phyloP scores from a whole-genome alignment of 2,888 invertebrate genomes.

The Chalcosyrphus nemorum region DNA sequence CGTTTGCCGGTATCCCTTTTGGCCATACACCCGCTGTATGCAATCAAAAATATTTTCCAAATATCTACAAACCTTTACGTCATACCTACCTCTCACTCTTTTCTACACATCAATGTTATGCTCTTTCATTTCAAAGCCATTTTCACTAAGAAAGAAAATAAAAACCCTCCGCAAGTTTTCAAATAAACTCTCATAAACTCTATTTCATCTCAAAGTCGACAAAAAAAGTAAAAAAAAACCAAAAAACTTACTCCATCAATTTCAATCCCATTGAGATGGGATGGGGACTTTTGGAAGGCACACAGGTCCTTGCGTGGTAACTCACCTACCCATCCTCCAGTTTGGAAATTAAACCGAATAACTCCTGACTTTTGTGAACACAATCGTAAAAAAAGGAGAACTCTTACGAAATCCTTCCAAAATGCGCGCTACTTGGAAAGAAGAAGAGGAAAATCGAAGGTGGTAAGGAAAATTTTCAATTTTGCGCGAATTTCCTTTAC shows the following conservation, averaged over 20 bases:
- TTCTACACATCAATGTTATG: slow-evolving; percentile 4
- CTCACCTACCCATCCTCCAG: neutral
- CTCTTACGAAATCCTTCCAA: slow-evolving; percentile 13
- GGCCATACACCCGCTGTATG: neutral
- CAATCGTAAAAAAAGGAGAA: neutral
- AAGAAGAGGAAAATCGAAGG: neutral
- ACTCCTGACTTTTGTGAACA: slow-evolving; percentile 30
- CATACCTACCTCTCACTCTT: slow-evolving; percentile 1
- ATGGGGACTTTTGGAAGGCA: neutral
- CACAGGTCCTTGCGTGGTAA: neutral
- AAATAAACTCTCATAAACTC: slow-evolving; percentile 54
- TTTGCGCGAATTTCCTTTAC: slow-evolving; percentile 48
- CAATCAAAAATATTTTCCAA: neutral
- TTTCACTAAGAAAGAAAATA: slow-evolving; percentile 7
- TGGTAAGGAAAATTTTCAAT: slow-evolving; percentile 46
- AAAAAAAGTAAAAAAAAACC: slow-evolving; percentile 21
- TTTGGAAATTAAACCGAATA: slow-evolving; percentile 12
- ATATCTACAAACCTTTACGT: neutral
- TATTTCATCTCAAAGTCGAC: slow-evolving; percentile 32
- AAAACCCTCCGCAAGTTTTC: slow-evolving; percentile 16
- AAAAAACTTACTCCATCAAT: slow-evolving; percentile 58
- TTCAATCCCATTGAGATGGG: slow-evolving; percentile 26
- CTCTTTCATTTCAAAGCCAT: slow-evolving; percentile 16
- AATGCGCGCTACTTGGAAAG: neutral
- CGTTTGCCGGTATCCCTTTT: neutral